Percentiles rank a stretch among this genome's conserved stretches.
Conservation (phyloP, 1,140 invertebrate species). For the Argopecten irradians region DNA sequence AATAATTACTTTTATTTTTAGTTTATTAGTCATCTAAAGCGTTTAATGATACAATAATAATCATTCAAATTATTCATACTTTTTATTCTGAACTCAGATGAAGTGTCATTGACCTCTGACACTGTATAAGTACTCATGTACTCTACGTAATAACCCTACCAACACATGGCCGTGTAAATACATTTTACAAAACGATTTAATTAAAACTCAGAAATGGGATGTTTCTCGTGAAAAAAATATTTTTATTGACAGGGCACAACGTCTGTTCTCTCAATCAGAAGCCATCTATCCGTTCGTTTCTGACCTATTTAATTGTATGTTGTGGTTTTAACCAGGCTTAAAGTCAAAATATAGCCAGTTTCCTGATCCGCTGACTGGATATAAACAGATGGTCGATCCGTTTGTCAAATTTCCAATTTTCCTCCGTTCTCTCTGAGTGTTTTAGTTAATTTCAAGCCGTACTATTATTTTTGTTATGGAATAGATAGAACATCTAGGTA, state of each 20-base stretch:
- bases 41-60: too few relatives aligned
- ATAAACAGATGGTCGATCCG: not conserved
- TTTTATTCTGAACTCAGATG: too few relatives aligned
- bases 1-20: too few relatives aligned
- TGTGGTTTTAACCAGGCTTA: not conserved
- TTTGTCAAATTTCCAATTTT: slow-evolving; percentile 19
- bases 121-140: not conserved
- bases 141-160: not conserved
- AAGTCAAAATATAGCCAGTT: not conserved
- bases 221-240: not conserved
- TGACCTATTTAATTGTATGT: not conserved
- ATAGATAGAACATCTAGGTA: not conserved
- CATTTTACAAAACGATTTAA: not conserved
- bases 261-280: not conserved
- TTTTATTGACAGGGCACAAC: not conserved
- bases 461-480: not conserved
- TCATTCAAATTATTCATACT: too few relatives aligned
- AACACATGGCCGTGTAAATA: not conserved
- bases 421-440: not conserved
- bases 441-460: not conserved
- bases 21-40: too few relatives aligned
- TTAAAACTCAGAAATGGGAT: not conserved
- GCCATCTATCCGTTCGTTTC: not conserved
- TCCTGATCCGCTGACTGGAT: not conserved
- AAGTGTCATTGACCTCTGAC: not conserved